Conservation (phyloP, 1,140 invertebrate species). For the Watersipora subatra region DNA sequence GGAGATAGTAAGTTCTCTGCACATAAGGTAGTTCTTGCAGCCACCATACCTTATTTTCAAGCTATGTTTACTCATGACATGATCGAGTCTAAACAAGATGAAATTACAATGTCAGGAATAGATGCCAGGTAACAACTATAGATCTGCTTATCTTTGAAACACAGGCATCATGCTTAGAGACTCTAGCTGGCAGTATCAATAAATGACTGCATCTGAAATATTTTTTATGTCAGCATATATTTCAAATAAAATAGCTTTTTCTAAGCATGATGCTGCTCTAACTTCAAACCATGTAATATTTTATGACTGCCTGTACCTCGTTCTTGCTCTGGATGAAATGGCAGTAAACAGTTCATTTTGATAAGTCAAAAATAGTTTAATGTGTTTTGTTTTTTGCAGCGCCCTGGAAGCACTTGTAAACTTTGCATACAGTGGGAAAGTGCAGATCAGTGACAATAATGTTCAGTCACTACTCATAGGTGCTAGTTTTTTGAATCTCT, state of each 20-base stretch:
- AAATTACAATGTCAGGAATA: constrained; percentile 67
- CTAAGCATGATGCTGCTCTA: no score
- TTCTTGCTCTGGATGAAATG: no score
- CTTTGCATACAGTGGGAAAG: constrained; percentile 70
- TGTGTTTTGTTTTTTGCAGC: no score
- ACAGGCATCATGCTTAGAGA: neutral
- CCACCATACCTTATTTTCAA: constrained; percentile 78
- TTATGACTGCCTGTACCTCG: no score
- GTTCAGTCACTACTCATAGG: constrained; percentile 73
- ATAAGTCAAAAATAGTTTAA: no score
- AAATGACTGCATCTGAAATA: no score
- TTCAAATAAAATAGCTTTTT: no score
- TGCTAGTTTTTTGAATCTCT: constrained; percentile 71
- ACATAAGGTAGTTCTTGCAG: constrained; percentile 69
- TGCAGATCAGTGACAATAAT: constrained; percentile 63
- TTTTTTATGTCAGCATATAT: no score
- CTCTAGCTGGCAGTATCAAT: no score
- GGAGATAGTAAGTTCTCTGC: constrained; percentile 65
- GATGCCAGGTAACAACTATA: constrained; percentile 52
- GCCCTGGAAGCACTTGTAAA: constrained; percentile 70
- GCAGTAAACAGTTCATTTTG: no score
- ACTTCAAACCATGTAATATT: no score
- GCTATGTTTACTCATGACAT: constrained; percentile 83
- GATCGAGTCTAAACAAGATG: constrained; percentile 67
- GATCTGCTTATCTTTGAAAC: constrained; percentile 5